Evolutionary conservation across 1,140 invertebrate species (phyloP), one percentile per base, ranked within the genome.

Genomic region (Brachionus sp.): DNA sequence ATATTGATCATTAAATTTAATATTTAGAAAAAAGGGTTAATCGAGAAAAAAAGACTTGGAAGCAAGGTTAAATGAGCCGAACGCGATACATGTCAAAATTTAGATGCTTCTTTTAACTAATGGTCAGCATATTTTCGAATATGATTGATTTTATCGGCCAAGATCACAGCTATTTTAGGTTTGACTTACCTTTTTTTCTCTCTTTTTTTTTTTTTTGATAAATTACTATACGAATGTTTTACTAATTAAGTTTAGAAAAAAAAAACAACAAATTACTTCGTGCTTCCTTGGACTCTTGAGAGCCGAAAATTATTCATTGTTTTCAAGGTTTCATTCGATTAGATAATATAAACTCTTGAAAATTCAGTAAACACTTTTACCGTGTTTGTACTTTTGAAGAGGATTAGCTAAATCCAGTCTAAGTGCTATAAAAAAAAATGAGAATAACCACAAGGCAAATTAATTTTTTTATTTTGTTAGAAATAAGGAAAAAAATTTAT

Each of bases 41-140:
- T 75, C 19, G 42, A 46, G 10, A 73, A 39, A 73, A 73, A 73
- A 75, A 75, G 42, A 75, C 70, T 75, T 46, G 39, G 42, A 75
- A 75, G 46, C 42, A 25, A 25, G 70, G 70, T 75, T 75, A 75
- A 75, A 75, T 75, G 70, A 75, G 70, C 70, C 70, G 70, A 75
- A 46, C 12, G 37, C 25, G 37, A 75, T 46, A 46, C 19, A 75
- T 46, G 70, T 46, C 37, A 46, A 75, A 75, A 25, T 29, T 29
- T 35, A 12, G 12, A 25, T 75, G 39, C 19, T 75, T 46, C 7
- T 75, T 25, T 19, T 75, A 46, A 46, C 70, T 46, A 75, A 75
- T 75, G 42, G 70, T 46, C 23, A 46, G 42, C 19, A 50, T 75
- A 70, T 70, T 70, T 70, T 19, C 6, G 19, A 66, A 66, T 70